Evolutionary conservation across 37 sponge, comb jelly and placozoan genomes (phyloP).

Genomic region (Agelas oroides): DNA sequence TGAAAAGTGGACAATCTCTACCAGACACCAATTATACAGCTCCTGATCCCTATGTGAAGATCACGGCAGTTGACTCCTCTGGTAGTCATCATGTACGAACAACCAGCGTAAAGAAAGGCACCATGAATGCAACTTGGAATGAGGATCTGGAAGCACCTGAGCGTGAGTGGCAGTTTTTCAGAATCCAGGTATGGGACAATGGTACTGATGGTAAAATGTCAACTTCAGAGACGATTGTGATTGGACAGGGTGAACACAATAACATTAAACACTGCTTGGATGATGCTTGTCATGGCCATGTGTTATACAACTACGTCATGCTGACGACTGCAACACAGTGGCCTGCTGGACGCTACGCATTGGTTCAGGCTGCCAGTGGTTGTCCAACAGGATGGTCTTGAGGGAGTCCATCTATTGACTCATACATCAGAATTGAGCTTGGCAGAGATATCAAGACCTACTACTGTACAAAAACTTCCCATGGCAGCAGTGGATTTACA

Average conservation of each 20-base stretch:
- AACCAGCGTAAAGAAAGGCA: neutral
- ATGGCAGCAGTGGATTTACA: too few relatives aligned
- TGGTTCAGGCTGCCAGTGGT: too few relatives aligned
- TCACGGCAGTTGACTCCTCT: constrained; percentile 9
- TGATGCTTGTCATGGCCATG: neutral
- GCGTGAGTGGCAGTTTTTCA: constrained; percentile 4
- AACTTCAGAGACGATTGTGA: neutral
- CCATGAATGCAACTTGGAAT: neutral
- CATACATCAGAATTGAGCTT: too few relatives aligned
- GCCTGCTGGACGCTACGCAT: too few relatives aligned
- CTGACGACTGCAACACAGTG: neutral
- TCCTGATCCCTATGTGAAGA: constrained; percentile 25
- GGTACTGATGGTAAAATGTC: neutral
- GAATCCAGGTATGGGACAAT: constrained; percentile 13
- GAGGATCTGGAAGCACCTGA: neutral
- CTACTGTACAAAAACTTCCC: too few relatives aligned
- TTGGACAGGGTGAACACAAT: neutral
- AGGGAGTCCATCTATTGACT: too few relatives aligned
- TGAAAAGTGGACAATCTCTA: neutral
- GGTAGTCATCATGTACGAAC: neutral
- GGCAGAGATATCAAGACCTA: too few relatives aligned
- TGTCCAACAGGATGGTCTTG: too few relatives aligned
- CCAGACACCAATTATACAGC: constrained; percentile 13
- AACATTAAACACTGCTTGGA: neutral
- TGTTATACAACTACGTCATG: neutral